phyloP scores from a whole-genome alignment of 2,888 invertebrate species.

The Mellilla xanthometata region DNA sequence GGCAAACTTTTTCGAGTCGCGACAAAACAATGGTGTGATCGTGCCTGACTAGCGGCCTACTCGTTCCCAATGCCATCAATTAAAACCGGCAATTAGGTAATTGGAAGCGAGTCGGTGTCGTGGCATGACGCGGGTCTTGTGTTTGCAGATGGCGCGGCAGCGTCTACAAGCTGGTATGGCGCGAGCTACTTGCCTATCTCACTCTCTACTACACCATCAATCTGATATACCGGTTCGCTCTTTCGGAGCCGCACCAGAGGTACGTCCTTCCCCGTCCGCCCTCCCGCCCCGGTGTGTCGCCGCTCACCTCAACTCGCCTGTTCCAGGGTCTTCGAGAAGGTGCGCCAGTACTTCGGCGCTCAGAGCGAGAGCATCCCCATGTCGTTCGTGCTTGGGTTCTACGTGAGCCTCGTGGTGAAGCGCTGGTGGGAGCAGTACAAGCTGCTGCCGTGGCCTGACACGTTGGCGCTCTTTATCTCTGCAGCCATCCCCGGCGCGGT shows the following conservation, averaged over 20 bases:
- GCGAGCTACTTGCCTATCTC: conserved; percentile 94
- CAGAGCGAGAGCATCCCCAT: conserved; percentile 96
- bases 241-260: conserved; percentile 91
- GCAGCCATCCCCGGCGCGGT: conserved; percentile 95
- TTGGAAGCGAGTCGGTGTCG: too few relatives aligned
- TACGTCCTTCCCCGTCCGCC: too few relatives aligned
- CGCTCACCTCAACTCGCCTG: too few relatives aligned
- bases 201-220: conserved; percentile 93
- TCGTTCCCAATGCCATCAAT: too few relatives aligned
- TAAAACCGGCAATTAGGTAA: too few relatives aligned
- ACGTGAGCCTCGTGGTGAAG: conserved; percentile 94
- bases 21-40: too few relatives aligned
- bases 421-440: conserved; percentile 98
- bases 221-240: conserved; percentile 91
- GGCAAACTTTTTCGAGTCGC: too few relatives aligned
- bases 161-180: conserved; percentile 97
- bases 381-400: conserved; percentile 97
- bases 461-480: conserved; percentile 94
- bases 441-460: conserved; percentile 96
- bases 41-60: too few relatives aligned
- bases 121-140: too few relatives aligned
- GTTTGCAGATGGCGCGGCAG: conserved; percentile 94
- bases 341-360: conserved; percentile 92
- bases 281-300: too few relatives aligned
- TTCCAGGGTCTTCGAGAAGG: conserved; percentile 93